These are phyloP conservation scores for Notothenia rossii DNA, from an alignment of 2,113 vertebrate genomes.

Conservation along the genomic window DNA sequence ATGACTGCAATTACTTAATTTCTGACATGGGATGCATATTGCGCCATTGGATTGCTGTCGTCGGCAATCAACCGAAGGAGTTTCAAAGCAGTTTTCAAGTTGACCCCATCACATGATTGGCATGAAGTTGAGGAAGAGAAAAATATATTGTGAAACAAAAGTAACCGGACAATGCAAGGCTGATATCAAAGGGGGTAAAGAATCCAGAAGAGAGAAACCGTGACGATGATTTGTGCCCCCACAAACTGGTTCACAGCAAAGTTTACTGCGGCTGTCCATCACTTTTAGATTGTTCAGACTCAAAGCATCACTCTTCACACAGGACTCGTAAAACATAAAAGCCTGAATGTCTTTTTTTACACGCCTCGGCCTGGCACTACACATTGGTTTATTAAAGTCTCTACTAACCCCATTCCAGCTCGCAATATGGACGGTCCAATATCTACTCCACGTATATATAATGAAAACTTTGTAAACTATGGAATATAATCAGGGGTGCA, in stretches of 20 bases:
- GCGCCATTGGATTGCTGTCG: conserved; percentile 26
- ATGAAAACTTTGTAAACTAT: not conserved
- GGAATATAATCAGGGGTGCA: not conserved
- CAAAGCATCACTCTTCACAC: conserved; percentile 62
- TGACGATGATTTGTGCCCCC: conserved; percentile 66
- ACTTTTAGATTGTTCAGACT: conserved; percentile 58
- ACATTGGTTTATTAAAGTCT: conserved; percentile 63
- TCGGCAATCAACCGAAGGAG: conserved; percentile 36
- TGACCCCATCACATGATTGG: conserved; percentile 34
- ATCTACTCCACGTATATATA: conserved; percentile 11
- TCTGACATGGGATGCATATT: conserved; percentile 19
- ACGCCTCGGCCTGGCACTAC: conserved; percentile 49
- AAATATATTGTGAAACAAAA: conserved; percentile 30
- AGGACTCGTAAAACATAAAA: conserved; percentile 74
- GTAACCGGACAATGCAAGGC: conserved; percentile 10
- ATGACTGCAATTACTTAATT: conserved; percentile 36
- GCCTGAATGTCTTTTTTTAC: conserved; percentile 61
- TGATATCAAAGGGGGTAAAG: conserved; percentile 56
- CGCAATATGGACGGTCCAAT: conserved; percentile 27
- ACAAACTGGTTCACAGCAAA: conserved; percentile 50
- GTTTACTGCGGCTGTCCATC: conserved; percentile 74
- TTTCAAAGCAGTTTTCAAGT: conserved; percentile 13
- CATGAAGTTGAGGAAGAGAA: not conserved
- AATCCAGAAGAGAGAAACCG: conserved; percentile 42
- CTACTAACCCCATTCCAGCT: conserved; percentile 40